These are phyloP conservation scores for Oceanites oceanicus DNA, from an alignment of 2,113 vertebrate genomes.

Conservation along the genomic window DNA sequence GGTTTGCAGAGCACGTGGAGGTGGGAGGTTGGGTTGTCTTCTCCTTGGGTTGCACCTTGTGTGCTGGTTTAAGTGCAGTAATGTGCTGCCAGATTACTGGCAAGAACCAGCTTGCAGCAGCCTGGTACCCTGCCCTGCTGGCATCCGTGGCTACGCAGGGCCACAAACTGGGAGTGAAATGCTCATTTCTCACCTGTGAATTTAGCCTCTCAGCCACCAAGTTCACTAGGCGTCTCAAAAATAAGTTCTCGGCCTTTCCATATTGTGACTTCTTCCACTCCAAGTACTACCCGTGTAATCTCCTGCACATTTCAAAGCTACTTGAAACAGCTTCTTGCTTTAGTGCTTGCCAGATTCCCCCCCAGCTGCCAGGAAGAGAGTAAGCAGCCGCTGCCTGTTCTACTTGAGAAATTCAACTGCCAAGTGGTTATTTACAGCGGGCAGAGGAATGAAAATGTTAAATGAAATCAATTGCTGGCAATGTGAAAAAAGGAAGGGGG, in stretches of 20 bases:
- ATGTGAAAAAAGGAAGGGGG: neutral
- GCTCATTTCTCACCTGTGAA: neutral
- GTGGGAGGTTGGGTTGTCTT: neutral
- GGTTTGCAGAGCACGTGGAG: neutral
- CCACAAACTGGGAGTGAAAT: neutral
- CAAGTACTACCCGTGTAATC: conserved; percentile 26
- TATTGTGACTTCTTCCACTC: conserved; percentile 38
- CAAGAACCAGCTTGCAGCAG: neutral
- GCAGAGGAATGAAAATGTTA: conserved; percentile 70
- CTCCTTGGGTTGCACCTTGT: neutral
- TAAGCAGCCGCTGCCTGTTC: conserved; percentile 63
- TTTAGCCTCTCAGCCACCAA: neutral
- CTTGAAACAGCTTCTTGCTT: conserved; percentile 62
- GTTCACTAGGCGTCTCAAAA: neutral
- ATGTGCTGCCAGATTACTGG: neutral
- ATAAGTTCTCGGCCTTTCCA: neutral
- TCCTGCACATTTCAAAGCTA: conserved; percentile 38
- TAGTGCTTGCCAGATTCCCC: conserved; percentile 57
- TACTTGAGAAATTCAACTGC: conserved; percentile 64
- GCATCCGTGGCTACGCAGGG: neutral
- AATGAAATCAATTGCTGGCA: conserved; percentile 68
- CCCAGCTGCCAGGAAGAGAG: conserved; percentile 64
- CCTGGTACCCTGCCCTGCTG: neutral
- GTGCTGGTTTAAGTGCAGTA: neutral
- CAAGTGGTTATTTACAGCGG: conserved; percentile 66